These are phyloP conservation scores for Caretta caretta DNA, from an alignment of 2,113 vertebrate genomes.

Conservation along the genomic window DNA sequence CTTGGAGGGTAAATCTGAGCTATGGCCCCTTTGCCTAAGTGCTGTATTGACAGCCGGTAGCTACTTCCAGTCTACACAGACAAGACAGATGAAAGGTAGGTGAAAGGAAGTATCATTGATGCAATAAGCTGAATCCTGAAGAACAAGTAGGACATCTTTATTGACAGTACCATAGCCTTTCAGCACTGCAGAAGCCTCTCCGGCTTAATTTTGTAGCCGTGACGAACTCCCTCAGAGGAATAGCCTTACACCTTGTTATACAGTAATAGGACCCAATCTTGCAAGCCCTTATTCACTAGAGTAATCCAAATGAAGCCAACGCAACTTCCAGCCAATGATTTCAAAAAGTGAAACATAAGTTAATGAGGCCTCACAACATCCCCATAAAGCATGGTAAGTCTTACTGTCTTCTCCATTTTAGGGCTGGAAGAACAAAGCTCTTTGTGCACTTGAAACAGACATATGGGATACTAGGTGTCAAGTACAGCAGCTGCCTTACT, in stretches of 20 bases:
- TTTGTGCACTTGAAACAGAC: neutral
- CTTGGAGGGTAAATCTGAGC: neutral
- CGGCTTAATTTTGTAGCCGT: neutral
- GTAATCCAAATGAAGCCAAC: neutral
- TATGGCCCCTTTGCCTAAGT: accelerated
- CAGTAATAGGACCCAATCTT: neutral
- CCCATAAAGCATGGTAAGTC: neutral
- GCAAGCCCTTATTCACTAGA: neutral
- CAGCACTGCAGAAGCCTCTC: neutral
- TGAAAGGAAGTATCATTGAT: neutral
- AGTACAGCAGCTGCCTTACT: accelerated
- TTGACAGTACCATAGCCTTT: neutral
- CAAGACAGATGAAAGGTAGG: neutral
- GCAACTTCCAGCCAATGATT: neutral
- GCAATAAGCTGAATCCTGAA: neutral
- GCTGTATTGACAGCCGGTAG: neutral
- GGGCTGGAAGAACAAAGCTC: accelerated
- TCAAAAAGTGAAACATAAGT: accelerated
- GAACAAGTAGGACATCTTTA: neutral
- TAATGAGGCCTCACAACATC: neutral
- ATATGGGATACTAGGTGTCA: neutral
- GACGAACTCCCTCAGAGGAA: neutral
- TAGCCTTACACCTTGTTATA: neutral
- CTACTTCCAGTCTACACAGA: neutral
- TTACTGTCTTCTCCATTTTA: neutral